A percentile compares a stretch with the other conserved stretches of the same genome.
These are phyloP conservation scores for Caenorhabditis panamensis DNA, from an alignment of 2,888 invertebrate species.

Conservation along the genomic window DNA sequence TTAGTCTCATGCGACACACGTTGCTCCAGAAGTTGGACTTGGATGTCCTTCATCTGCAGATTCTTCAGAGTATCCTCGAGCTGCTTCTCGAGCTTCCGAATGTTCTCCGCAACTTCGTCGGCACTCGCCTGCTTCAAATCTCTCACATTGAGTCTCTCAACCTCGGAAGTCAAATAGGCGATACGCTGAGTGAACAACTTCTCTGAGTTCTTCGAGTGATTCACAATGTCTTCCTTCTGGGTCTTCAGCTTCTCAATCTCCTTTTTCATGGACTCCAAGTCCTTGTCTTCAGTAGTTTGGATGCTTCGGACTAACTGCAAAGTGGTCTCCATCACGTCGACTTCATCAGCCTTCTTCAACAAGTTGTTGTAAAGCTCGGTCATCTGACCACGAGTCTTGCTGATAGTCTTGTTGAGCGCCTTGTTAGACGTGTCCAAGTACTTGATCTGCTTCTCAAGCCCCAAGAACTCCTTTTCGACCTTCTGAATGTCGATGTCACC, in stretches of 20 bases:
- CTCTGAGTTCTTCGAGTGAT: slow-evolving; percentile 37
- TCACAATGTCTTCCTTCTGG: slow-evolving; percentile 44
- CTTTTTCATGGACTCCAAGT: slow-evolving; percentile 18
- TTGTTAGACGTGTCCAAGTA: not conserved
- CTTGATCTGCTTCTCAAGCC: not conserved
- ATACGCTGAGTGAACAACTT: slow-evolving; percentile 8
- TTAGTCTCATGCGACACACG: no score
- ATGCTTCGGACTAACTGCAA: no score
- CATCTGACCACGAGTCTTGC: not conserved
- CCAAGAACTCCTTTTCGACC: not conserved
- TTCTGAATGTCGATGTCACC: not conserved
- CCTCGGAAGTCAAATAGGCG: not conserved
- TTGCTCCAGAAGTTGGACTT: not conserved
- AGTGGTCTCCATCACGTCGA: not conserved
- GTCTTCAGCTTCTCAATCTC: slow-evolving; percentile 28
- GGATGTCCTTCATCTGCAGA: not conserved
- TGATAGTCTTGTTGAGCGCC: not conserved
- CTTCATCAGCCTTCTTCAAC: not conserved
- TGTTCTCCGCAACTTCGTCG: slow-evolving; percentile 1
- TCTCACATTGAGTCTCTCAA: not conserved
- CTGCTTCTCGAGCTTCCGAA: not conserved
- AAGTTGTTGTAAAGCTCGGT: not conserved
- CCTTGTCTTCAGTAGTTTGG: not conserved
- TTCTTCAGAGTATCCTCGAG: not conserved
- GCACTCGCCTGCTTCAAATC: not conserved